These are phyloP conservation scores for Drosophila asahinai DNA, from an alignment of 1,140 invertebrate genomes.

Conservation along the genomic window DNA sequence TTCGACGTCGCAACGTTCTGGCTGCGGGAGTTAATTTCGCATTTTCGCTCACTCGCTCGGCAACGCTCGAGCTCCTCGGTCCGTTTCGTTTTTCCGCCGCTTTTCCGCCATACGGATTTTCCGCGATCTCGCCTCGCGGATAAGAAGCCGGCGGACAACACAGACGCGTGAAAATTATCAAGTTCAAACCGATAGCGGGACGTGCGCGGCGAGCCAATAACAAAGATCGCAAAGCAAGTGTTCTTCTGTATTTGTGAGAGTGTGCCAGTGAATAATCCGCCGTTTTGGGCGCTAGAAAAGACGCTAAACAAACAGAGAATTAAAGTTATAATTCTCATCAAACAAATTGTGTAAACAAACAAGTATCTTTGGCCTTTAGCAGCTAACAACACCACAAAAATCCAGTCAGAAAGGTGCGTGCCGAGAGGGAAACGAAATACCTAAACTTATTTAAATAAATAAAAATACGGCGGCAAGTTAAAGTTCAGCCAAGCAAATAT, in stretches of 20 bases:
- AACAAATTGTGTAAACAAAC: conserved; percentile 38
- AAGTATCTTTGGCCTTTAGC: conserved; percentile 25
- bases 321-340: conserved; percentile 34
- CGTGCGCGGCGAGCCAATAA: conserved; percentile 35
- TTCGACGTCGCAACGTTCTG: conserved; percentile 56
- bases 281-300: conserved; percentile 17
- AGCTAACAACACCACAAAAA: conserved; percentile 37
- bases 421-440: conserved; percentile 15
- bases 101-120: conserved; percentile 20
- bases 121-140: conserved; percentile 38
- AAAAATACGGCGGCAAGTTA: conserved; percentile 11
- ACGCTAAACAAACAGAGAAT: conserved; percentile 35
- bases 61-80: conserved; percentile 30
- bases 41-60: conserved; percentile 59
- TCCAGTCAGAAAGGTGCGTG: conserved; percentile 69
- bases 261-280: conserved; percentile 28
- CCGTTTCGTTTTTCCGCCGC: conserved; percentile 8
- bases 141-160: conserved; percentile 54
- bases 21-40: conserved; percentile 10
- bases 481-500: conserved; percentile 20
- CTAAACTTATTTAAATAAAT: conserved; percentile 43
- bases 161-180: conserved; percentile 45
- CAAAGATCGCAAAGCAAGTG: conserved; percentile 37
- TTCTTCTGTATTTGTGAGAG: conserved; percentile 21
- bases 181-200: conserved; percentile 33